Base-by-base conservation (phyloP, 2,113 vertebrate genomes). In the Nyctereutes procyonoides region DNA sequence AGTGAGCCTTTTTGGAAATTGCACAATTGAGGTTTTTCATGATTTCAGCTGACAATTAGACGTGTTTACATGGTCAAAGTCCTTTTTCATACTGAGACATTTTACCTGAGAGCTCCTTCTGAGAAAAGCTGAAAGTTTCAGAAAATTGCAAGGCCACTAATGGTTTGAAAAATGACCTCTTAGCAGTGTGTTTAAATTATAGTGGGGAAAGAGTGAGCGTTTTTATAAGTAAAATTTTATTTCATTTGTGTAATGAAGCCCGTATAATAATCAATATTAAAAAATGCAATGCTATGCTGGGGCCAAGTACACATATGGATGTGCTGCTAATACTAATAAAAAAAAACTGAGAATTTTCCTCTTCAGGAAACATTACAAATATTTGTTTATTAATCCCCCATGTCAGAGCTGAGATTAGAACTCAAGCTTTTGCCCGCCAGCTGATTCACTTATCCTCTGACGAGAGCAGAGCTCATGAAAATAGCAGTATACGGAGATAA, bases 251-350 rank as follows among this genome's bases (percentile, higher is more conserved):
- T 88, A 92, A 96, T 20, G 26, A 97, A 92, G 95, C 80, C 89
- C 83, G n/a, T 96, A 3, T n/a, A 88, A 93, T 93, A 93, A 97
- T 97, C 89, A 92, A 30, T 92, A 90, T 93, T 90, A 97, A 98
- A 98, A 93, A 71, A 93, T 67, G 48, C 9, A 1, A 14, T 73
- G 35, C 24, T 12, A 1, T 38, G 30, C 63, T 51, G 80, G 43
- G 69, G 22, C 62, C 91, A 58, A 80, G 53, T 43, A 30, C 56
- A 85, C 90, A 55, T 56, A 84, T 2, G 53, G 65, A 58, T 65
- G 28, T 79, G 48, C 63, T 16, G 12, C 83, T 95, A 56, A 93
- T 94, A 17, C 73, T 83, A 32, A 92, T 73, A 81, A 89, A 35
- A 96, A 28, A 82, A 81, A 73, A 43, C 3, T 0, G 22, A 83